A percentile compares a stretch with the other conserved stretches of the same genome.
phyloP scores from a whole-genome alignment of 2,888 invertebrate genomes.

The Nomada ferruginata region DNA sequence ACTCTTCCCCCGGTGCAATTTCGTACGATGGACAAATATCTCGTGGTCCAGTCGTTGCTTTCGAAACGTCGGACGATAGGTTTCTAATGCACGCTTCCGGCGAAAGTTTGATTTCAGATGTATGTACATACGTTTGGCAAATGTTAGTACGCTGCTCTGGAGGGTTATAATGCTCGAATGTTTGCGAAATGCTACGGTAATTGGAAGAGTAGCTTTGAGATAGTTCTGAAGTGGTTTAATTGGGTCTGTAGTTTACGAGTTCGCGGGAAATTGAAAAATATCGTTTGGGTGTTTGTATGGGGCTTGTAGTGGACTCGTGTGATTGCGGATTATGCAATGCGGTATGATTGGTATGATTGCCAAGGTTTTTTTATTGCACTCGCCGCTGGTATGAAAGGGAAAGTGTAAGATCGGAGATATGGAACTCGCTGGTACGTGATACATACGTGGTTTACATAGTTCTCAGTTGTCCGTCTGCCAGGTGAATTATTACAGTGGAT shows the following conservation, averaged over 20 bases:
- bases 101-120: neutral
- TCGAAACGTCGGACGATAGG: slow-evolving; percentile 2
- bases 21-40: slow-evolving; percentile 52
- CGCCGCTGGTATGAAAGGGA: neutral
- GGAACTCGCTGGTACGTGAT: neutral
- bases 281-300: neutral
- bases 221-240: neutral
- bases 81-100: slow-evolving; percentile 2
- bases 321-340: neutral
- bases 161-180: neutral
- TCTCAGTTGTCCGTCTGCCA: neutral
- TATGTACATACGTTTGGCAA: neutral
- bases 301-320: neutral
- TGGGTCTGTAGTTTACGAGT: neutral
- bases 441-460: neutral
- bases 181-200: neutral
- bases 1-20: slow-evolving; percentile 62
- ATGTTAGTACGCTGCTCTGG: neutral
- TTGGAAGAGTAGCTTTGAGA: neutral
- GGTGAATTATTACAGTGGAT: too few species aligned
- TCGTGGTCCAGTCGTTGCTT: neutral
- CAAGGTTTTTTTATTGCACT: neutral
- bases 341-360: too few species aligned
- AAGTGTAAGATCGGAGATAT: neutral
- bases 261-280: neutral